phyloP scores from a whole-genome alignment of 2,797 vertebrate genomes.

The Kryptopterus vitreolus region DNA sequence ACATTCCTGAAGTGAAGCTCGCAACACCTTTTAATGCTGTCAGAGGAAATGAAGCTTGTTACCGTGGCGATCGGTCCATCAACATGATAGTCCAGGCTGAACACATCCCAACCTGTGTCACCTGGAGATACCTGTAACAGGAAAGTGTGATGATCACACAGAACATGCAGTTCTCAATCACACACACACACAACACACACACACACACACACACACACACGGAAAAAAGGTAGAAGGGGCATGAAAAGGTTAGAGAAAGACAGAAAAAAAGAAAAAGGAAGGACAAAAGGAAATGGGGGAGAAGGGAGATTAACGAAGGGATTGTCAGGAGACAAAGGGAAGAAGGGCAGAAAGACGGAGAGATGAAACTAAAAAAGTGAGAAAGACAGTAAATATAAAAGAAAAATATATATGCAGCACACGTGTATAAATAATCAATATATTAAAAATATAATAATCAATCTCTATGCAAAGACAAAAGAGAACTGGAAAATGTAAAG shows the following conservation, averaged over 20 bases:
- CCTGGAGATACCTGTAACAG: slow-evolving; percentile 87
- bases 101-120: slow-evolving; percentile 98
- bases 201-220: neutral
- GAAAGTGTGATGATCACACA: neutral
- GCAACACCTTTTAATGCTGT: neutral
- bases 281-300: too few relatives aligned
- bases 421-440: too few relatives aligned
- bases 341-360: neutral
- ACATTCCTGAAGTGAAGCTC: neutral
- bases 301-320: too few relatives aligned
- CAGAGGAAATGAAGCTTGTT: slow-evolving; percentile 48
- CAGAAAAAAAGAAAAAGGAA: neutral
- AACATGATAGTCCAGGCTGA: slow-evolving; percentile 97
- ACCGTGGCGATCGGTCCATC: slow-evolving; percentile 97
- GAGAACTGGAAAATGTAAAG: neutral
- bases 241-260: neutral
- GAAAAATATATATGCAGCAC: too few relatives aligned
- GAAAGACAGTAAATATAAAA: too few relatives aligned
- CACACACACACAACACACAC: slow-evolving; percentile 1
- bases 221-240: neutral
- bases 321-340: too few relatives aligned
- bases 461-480: too few relatives aligned
- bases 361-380: accelerated
- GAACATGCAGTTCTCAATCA: neutral
- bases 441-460: too few relatives aligned